phyloP scores from a whole-genome alignment of 2,113 vertebrate species.

The Pycnonotus jocosus region DNA sequence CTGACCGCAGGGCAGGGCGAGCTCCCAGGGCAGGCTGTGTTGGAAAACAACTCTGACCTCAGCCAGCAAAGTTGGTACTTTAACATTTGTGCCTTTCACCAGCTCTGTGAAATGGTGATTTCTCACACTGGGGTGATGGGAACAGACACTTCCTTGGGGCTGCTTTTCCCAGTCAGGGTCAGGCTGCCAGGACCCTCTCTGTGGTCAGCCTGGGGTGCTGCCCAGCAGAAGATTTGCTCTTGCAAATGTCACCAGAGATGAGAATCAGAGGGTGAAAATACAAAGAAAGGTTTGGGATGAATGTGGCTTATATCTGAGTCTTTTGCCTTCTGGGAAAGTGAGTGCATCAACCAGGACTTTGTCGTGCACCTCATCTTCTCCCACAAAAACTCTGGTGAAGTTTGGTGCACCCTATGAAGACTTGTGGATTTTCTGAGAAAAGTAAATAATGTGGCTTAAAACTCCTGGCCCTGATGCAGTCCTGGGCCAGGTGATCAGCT shows the following conservation, averaged over 20 bases:
- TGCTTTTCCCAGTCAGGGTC: not conserved
- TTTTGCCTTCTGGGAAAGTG: not conserved
- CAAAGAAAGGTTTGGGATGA: not conserved
- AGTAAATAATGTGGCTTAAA: not conserved
- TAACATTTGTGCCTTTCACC: not conserved
- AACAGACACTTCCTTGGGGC: fast-evolving
- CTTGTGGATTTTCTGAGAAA: not conserved
- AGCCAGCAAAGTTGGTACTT: not conserved
- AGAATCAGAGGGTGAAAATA: not conserved
- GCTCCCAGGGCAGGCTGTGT: not conserved
- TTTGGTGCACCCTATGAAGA: not conserved
- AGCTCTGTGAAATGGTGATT: fast-evolving
- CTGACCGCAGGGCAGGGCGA: not conserved
- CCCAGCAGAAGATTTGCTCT: not conserved
- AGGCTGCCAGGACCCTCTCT: not conserved
- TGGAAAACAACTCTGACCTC: not conserved
- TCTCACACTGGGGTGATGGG: not conserved
- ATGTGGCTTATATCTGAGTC: not conserved
- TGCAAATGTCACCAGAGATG: not conserved
- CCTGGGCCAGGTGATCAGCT: not conserved
- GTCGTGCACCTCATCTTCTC: not conserved
- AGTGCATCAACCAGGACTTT: not conserved
- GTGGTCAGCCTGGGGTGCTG: not conserved
- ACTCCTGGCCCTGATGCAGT: not conserved
- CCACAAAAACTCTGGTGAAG: not conserved